These are phyloP conservation scores for Catharus minimus DNA, from an alignment of 2,113 vertebrate species.

Conservation along the genomic window DNA sequence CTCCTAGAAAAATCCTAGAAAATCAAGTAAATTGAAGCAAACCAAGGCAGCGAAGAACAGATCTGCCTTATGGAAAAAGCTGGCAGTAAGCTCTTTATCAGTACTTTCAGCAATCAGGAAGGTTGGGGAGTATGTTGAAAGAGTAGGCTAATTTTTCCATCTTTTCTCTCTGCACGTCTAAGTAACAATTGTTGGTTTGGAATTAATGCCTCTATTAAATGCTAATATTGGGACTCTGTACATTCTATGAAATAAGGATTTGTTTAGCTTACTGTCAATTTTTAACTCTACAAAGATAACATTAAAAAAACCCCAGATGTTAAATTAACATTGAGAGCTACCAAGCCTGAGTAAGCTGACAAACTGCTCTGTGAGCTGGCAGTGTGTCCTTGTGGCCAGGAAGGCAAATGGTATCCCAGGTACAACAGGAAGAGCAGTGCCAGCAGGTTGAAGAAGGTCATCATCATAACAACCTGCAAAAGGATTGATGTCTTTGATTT, in stretches of 20 bases:
- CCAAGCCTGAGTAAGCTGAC: background rate
- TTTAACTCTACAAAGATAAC: background rate
- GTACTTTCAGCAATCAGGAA: background rate
- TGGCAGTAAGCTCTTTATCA: background rate
- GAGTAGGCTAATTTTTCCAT: background rate
- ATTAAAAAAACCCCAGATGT: background rate
- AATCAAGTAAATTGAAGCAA: background rate
- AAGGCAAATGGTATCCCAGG: accelerated
- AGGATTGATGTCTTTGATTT: background rate
- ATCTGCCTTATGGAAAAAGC: background rate
- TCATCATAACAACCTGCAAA: background rate
- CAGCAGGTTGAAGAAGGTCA: background rate
- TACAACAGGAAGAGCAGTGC: background rate
- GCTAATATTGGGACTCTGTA: background rate
- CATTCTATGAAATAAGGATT: background rate
- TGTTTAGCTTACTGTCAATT: background rate
- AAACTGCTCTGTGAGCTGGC: background rate
- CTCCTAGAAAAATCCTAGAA: background rate
- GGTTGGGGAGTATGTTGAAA: background rate
- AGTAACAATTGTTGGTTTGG: background rate
- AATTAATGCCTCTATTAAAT: background rate
- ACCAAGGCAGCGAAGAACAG: background rate
- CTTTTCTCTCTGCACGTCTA: accelerated
- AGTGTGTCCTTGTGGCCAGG: no score
- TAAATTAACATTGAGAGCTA: background rate